Percentiles rank a stretch among this genome's conserved stretches.
Evolutionary conservation across 2,888 invertebrate species (phyloP).

Genomic region (Erebia ligea): DNA sequence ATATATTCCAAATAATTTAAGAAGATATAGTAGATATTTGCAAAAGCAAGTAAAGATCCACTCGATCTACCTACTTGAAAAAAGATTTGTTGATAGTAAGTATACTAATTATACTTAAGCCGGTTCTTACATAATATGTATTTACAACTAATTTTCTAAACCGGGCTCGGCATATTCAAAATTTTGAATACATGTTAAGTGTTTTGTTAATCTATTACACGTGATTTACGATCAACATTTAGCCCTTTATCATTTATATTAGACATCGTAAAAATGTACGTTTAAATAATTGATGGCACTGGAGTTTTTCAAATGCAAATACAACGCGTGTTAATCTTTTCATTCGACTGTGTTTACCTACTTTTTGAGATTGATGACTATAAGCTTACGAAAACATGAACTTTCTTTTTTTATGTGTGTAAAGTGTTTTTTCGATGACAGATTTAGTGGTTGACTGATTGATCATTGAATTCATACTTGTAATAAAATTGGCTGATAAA

Average conservation of each 20-base stretch:
- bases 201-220: constrained; percentile 23
- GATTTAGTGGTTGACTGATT: neutral
- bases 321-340: constrained; percentile 29
- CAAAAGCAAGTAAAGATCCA: no score
- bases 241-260: constrained; percentile 29
- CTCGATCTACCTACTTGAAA: no score
- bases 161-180: constrained; percentile 2
- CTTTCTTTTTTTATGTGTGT: constrained; percentile 21
- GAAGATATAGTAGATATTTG: no score
- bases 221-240: constrained; percentile 28
- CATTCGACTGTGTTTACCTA: constrained; percentile 18
- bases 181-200: constrained; percentile 6
- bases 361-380: constrained; percentile 9
- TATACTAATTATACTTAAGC: no score
- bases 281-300: constrained; percentile 26
- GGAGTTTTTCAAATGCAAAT: constrained; percentile 34
- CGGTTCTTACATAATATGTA: neutral
- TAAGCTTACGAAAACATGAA: constrained; percentile 1
- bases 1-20: no score
- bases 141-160: neutral
- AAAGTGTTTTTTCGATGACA: neutral
- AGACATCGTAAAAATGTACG: constrained; percentile 27
- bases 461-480: neutral
- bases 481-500: neutral
- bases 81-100: no score